phyloP scores from a whole-genome alignment of 1,140 invertebrate genomes.

The Zaprionus davidi region DNA sequence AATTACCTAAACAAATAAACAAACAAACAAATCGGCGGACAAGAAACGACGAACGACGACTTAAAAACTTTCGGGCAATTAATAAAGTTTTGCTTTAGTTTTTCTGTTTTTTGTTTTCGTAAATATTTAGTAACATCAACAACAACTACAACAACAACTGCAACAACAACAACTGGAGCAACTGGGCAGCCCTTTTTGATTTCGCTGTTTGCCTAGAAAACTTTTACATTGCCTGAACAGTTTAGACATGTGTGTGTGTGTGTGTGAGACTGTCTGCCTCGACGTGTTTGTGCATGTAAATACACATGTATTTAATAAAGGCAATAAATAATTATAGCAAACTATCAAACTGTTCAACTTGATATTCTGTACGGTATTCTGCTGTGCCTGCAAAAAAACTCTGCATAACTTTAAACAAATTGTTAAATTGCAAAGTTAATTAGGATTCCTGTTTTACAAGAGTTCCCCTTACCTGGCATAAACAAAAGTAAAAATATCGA shows the following conservation, averaged over 20 bases:
- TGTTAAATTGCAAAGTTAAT: no score
- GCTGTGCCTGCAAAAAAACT: no score
- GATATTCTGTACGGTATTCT: no score
- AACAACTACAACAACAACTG: no score
- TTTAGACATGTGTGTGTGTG: not conserved
- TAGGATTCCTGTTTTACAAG: no score
- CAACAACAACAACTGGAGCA: conserved; percentile 24
- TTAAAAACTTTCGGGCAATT: conserved; percentile 66
- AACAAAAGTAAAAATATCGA: no score
- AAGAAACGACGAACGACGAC: conserved; percentile 41
- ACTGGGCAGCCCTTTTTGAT: conserved; percentile 25
- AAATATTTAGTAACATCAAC: no score
- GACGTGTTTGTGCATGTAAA: conserved; percentile 10
- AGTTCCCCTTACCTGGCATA: no score
- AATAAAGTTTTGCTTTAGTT: conserved; percentile 63
- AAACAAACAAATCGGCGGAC: conserved; percentile 60
- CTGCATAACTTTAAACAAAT: no score
- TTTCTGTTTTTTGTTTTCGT: conserved; percentile 6
- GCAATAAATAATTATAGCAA: not conserved
- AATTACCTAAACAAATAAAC: conserved; percentile 78
- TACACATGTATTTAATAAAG: conserved; percentile 19
- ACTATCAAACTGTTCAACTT: no score
- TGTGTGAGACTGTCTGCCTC: not conserved
- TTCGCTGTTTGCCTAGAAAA: conserved; percentile 33
- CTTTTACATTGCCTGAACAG: conserved; percentile 24